Conservation (phyloP, 37 sponge, comb jelly and placozoan species). For the Eunapius fragilis region DNA sequence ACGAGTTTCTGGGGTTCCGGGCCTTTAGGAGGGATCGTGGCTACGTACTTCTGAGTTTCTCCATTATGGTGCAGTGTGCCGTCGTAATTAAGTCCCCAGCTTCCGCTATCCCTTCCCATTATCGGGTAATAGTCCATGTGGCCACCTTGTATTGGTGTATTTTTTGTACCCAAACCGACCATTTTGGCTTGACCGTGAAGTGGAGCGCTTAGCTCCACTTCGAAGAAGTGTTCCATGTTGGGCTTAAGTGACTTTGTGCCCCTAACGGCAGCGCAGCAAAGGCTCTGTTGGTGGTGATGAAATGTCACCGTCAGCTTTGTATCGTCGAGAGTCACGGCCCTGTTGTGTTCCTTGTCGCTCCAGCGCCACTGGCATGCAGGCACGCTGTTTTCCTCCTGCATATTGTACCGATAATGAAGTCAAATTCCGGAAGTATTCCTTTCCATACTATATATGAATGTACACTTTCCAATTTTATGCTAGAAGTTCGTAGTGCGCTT, state of each 20-base stretch:
- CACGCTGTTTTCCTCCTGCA: neutral
- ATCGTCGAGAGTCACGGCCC: constrained; percentile 13
- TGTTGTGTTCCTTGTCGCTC: constrained; percentile 21
- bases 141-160: constrained; percentile 33
- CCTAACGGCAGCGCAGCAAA: constrained; percentile 46
- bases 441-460: neutral
- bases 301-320: constrained; percentile 41
- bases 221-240: constrained; percentile 85
- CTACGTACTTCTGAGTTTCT: constrained; percentile 3
- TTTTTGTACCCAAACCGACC: constrained; percentile 65
- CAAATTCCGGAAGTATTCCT: neutral
- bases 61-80: constrained; percentile 57
- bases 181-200: constrained; percentile 72
- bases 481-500: neutral
- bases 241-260: constrained; percentile 45
- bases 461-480: neutral
- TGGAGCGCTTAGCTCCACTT: constrained; percentile 67
- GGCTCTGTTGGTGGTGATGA: constrained; percentile 45
- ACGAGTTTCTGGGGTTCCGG: constrained; percentile 1
- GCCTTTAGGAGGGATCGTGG: constrained; percentile 9
- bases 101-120: constrained; percentile 56
- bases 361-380: constrained; percentile 49
- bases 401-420: neutral
- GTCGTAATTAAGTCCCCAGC: constrained; percentile 77
- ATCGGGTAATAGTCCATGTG: constrained; percentile 61